These are phyloP conservation scores for Notoglanidium macrostoma DNA, from an alignment of 2,797 vertebrate species.

Conservation along the genomic window DNA sequence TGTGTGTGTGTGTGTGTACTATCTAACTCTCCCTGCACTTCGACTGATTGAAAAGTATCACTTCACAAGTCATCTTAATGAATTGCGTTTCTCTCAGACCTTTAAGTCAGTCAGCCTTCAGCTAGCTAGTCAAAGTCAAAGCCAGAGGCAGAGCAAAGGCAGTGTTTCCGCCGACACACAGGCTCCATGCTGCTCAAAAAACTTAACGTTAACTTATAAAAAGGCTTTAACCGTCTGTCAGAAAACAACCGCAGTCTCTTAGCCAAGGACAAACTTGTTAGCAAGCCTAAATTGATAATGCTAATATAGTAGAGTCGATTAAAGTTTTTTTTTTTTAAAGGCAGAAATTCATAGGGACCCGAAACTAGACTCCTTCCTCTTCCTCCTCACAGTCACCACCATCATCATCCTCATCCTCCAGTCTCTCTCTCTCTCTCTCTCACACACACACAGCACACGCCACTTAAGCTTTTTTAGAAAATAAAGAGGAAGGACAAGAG, in stretches of 20 bases:
- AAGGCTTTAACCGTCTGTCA: neutral
- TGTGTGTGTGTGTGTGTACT: neutral
- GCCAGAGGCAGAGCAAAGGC: neutral
- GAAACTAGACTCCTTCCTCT: slow-evolving; percentile 71
- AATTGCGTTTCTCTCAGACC: neutral
- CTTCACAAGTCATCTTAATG: slow-evolving; percentile 26
- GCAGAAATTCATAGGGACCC: slow-evolving; percentile 50
- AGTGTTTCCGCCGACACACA: neutral
- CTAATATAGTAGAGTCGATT: neutral
- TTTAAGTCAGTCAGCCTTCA: neutral
- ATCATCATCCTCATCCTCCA: slow-evolving; percentile 66
- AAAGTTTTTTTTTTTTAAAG: neutral
- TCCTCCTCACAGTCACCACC: slow-evolving; percentile 67
- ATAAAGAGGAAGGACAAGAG: slow-evolving; percentile 71
- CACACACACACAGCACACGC: slow-evolving; percentile 62
- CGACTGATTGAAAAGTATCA: slow-evolving; percentile 30
- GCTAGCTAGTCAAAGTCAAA: neutral
- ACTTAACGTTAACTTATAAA: slow-evolving; percentile 49
- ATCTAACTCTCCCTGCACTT: slow-evolving; percentile 4
- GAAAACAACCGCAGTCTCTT: neutral
- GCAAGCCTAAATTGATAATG: neutral
- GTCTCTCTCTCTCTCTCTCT: slow-evolving; percentile 40
- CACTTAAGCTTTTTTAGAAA: slow-evolving; percentile 75
- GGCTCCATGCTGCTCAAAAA: slow-evolving; percentile 26
- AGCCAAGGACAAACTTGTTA: neutral